Evolutionary conservation across 1,140 invertebrate genomes (phyloP).

Genomic region (Delia radicum): DNA sequence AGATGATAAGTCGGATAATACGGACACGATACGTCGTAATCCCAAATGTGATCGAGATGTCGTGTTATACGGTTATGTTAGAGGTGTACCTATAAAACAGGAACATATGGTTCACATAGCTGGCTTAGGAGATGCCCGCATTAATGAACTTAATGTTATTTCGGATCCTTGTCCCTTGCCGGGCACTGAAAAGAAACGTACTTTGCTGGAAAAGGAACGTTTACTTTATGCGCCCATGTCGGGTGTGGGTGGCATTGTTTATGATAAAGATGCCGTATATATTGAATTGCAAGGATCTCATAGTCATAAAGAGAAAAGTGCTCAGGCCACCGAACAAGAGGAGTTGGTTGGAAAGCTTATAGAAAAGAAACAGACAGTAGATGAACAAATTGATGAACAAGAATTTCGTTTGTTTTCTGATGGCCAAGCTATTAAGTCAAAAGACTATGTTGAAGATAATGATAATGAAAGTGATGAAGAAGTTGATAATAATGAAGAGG

Average conservation of each 20-base stretch:
- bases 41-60: conserved; percentile 84
- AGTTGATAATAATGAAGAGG: conserved; percentile 38
- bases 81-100: conserved; percentile 89
- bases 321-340: conserved; percentile 64
- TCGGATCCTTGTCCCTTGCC: conserved; percentile 97
- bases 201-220: conserved; percentile 87
- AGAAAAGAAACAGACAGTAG: conserved; percentile 78
- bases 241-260: conserved; percentile 98
- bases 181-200: conserved; percentile 80
- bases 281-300: conserved; percentile 94
- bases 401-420: conserved; percentile 81
- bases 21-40: conserved; percentile 81
- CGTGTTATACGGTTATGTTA: conserved; percentile 93
- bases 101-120: conserved; percentile 88
- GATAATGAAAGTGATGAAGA: conserved; percentile 45
- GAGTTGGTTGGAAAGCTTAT: conserved; percentile 72
- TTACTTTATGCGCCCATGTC: conserved; percentile 98
- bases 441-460: conserved; percentile 60
- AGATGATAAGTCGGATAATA: too few species aligned
- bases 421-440: conserved; percentile 68
- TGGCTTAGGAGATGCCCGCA: conserved; percentile 86
- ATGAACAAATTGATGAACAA: conserved; percentile 83
- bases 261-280: conserved; percentile 99
- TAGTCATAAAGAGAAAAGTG: conserved; percentile 68
- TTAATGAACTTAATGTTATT: conserved; percentile 70